These are phyloP conservation scores for Passer montanus DNA, from an alignment of 2,113 vertebrate genomes.

Conservation along the genomic window DNA sequence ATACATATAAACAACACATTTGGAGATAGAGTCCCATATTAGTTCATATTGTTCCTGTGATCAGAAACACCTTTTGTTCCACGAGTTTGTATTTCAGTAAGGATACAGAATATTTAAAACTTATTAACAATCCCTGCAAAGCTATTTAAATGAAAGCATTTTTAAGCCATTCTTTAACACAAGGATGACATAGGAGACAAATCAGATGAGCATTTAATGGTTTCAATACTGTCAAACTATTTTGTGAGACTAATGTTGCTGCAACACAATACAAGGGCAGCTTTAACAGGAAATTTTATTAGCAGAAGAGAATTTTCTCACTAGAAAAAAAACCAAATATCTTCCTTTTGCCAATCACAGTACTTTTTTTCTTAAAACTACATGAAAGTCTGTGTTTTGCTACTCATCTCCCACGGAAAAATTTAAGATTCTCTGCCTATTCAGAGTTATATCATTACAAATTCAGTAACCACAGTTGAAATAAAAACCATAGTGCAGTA, in stretches of 20 bases:
- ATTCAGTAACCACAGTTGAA: constrained; percentile 16
- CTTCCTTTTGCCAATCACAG: constrained; percentile 3
- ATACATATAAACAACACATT: neutral
- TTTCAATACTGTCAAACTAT: constrained; percentile 6
- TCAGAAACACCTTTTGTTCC: constrained; percentile 14
- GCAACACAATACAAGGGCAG: constrained; percentile 39
- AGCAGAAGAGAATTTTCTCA: constrained; percentile 24
- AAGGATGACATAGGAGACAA: neutral
- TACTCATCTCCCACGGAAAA: neutral
- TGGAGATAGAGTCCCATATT: neutral
- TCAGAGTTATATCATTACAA: constrained; percentile 45
- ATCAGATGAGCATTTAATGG: neutral
- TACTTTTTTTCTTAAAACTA: neutral
- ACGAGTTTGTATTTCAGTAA: neutral
- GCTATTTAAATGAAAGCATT: neutral
- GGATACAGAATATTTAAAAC: constrained; percentile 25
- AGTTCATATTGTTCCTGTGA: neutral
- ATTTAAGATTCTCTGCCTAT: constrained; percentile 14
- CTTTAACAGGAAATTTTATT: constrained; percentile 53
- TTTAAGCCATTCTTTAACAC: neutral
- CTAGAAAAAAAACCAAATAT: constrained; percentile 7
- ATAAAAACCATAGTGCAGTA: neutral
- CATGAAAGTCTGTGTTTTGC: constrained; percentile 13
- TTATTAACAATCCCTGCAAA: neutral
- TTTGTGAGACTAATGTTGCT: constrained; percentile 16